Conservation (phyloP, 2,888 invertebrate genomes). For the Arrhopalites spinosus region DNA sequence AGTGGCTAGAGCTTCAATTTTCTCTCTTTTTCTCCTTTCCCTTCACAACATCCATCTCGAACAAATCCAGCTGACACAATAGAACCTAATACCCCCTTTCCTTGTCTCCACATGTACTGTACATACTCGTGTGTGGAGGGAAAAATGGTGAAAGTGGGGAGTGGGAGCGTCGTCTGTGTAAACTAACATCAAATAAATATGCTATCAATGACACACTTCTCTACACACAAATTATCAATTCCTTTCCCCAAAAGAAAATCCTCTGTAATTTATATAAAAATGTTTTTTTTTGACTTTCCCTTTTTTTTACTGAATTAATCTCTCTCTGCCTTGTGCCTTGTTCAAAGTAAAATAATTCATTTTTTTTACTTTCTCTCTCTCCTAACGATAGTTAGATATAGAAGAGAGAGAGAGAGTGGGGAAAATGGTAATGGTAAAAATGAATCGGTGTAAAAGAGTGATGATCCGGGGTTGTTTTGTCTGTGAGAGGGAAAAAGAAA, state of each 20-base stretch:
- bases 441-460: conserved; percentile 1
- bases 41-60: conserved; percentile 15
- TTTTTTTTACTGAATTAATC: too few species aligned
- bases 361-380: too few species aligned
- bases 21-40: neutral
- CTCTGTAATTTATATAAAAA: too few species aligned
- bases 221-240: too few species aligned
- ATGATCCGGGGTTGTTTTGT: conserved; percentile 3
- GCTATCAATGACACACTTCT: conserved; percentile 16
- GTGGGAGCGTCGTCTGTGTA: neutral
- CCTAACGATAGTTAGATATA: too few species aligned
- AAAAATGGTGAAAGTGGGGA: too few species aligned
- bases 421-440: neutral
- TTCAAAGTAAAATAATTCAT: too few species aligned
- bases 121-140: too few species aligned
- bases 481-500: neutral
- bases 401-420: too few species aligned
- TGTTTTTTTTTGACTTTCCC: too few species aligned
- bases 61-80: too few species aligned
- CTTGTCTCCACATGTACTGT: neutral
- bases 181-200: conserved; percentile 3
- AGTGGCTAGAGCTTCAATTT: conserved; percentile 8
- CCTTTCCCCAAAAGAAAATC: neutral
- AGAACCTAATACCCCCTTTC: conserved; percentile 1
- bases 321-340: too few species aligned